These are phyloP conservation scores for Hemiprocne comata DNA, from an alignment of 2,113 vertebrate species.

Conservation along the genomic window DNA sequence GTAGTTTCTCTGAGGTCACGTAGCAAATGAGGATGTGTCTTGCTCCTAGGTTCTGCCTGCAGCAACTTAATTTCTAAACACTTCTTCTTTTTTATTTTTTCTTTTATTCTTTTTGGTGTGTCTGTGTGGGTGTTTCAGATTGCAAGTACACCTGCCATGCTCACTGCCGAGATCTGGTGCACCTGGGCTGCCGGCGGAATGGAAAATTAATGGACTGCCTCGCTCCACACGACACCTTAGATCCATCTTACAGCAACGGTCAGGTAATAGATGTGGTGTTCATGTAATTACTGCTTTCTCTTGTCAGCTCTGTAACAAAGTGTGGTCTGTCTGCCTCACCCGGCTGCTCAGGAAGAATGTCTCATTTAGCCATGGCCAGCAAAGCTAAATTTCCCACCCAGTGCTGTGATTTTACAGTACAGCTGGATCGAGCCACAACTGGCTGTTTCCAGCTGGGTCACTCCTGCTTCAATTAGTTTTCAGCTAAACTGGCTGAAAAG, in stretches of 20 bases:
- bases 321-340: neutral
- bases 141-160: conserved; percentile 76
- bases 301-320: neutral
- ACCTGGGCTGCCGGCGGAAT: conserved; percentile 72
- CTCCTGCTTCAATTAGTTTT: neutral
- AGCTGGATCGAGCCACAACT: neutral
- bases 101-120: neutral
- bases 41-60: neutral
- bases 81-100: neutral
- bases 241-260: neutral
- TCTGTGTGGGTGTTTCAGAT: conserved; percentile 62
- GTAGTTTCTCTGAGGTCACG: neutral
- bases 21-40: neutral
- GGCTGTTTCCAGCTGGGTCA: neutral
- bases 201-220: conserved; percentile 60
- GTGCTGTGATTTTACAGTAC: neutral
- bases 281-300: neutral
- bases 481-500: neutral
- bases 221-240: conserved; percentile 13
- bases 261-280: conserved; percentile 48
- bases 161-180: conserved; percentile 76
- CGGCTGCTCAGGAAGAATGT: accelerated
- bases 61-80: neutral
- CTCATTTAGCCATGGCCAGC: neutral
- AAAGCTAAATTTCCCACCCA: neutral